Conservation (phyloP, 2,888 invertebrate species). For the Neoitamus cyanurus region DNA sequence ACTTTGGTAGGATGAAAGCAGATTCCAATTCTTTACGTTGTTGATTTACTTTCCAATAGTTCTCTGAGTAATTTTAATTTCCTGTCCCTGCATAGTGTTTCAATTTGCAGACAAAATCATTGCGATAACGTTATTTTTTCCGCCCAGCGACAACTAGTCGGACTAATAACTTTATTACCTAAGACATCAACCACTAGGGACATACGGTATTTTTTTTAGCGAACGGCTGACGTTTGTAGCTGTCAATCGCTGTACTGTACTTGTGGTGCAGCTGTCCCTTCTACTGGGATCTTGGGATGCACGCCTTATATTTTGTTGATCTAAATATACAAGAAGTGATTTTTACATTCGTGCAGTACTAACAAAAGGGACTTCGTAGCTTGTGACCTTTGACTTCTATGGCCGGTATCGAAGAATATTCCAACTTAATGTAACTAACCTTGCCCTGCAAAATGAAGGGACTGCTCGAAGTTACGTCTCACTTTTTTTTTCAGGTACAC, state of each 20-base stretch:
- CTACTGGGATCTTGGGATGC: neutral
- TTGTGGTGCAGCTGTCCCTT: neutral
- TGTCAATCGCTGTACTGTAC: neutral
- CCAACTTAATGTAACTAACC: slow-evolving; percentile 59
- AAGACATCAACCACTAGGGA: neutral
- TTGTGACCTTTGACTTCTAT: slow-evolving; percentile 53
- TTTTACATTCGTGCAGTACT: too few relatives aligned
- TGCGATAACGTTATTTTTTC: neutral
- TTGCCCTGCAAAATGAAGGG: neutral
- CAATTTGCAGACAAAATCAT: neutral
- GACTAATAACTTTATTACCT: neutral
- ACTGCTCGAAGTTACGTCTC: neutral
- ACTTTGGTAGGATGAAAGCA: too few relatives aligned
- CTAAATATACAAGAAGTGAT: neutral
- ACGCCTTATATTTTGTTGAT: neutral
- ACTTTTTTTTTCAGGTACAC: slow-evolving; percentile 56
- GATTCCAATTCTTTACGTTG: too few relatives aligned
- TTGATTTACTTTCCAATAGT: too few relatives aligned
- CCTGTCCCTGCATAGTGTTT: too few relatives aligned
- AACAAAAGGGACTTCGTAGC: neutral
- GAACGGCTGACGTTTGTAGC: neutral
- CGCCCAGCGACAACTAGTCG: neutral
- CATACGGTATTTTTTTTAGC: neutral
- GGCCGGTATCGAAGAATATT: slow-evolving; percentile 65
- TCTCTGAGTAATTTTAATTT: too few relatives aligned